Percentiles rank a stretch among this genome's conserved stretches.
phyloP scores from a whole-genome alignment of 30 jellyfish, hydroid and myxozoan species.

The Aurelia sp. region DNA sequence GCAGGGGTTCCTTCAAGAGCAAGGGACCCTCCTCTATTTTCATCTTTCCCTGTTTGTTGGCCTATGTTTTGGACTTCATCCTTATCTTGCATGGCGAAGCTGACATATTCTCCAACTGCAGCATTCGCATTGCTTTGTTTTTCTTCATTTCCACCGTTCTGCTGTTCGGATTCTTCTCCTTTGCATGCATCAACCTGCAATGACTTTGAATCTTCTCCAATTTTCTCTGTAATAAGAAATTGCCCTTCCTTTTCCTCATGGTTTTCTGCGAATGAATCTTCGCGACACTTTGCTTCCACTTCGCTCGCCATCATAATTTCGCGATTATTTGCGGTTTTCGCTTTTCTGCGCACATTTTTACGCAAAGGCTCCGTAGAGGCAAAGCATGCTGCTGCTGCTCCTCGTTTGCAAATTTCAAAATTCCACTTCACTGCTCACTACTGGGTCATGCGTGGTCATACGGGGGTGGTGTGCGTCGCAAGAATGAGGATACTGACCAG shows the following conservation, averaged over 20 bases:
- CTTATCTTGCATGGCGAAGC: too few species aligned
- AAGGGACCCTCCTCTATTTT: not conserved
- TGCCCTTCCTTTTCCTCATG: not conserved
- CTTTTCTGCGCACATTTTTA: constrained; percentile 15
- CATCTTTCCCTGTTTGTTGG: not conserved
- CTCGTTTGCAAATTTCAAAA: not conserved
- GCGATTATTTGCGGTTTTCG: constrained; percentile 63
- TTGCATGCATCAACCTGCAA: too few species aligned
- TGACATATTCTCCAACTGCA: too few species aligned
- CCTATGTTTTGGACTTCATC: not conserved
- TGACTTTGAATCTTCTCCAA: not conserved
- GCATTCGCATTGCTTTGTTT: too few species aligned
- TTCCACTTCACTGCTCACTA: too few species aligned
- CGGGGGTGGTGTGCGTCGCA: too few species aligned
- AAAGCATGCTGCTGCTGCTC: too few species aligned
- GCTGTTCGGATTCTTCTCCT: too few species aligned
- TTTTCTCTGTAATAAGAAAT: not conserved
- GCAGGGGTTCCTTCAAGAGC: not conserved
- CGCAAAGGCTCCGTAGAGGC: not conserved
- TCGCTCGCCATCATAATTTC: constrained; percentile 45
- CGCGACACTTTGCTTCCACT: constrained; percentile 26
- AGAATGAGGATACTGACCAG: too few species aligned
- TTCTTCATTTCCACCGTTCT: too few species aligned
- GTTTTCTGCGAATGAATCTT: constrained; percentile 5
- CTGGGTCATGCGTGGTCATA: too few species aligned